Conservation (phyloP, 1,140 invertebrate genomes). For the Heliconius melpomene region DNA sequence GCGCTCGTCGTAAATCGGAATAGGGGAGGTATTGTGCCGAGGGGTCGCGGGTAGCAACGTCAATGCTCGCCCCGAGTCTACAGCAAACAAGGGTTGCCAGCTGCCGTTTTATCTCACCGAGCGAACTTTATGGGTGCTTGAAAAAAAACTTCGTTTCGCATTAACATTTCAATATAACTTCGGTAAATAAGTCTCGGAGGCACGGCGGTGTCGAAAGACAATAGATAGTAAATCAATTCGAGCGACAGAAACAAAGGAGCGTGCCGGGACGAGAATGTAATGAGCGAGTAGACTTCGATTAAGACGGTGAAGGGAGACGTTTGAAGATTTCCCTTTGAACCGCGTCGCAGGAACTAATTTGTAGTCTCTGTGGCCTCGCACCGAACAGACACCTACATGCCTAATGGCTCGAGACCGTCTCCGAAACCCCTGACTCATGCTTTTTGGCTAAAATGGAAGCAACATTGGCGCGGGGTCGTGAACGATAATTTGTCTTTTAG, state of each 20-base stretch:
- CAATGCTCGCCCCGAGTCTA: slow-evolving; percentile 53
- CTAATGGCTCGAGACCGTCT: slow-evolving; percentile 65
- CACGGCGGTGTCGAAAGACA: slow-evolving; percentile 52
- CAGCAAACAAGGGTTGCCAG: slow-evolving; percentile 64
- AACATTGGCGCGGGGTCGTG: slow-evolving; percentile 41
- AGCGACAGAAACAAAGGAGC: slow-evolving; percentile 58
- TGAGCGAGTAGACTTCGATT: slow-evolving; percentile 61
- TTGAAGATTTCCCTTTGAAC: slow-evolving; percentile 53
- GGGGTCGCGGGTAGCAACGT: slow-evolving; percentile 57
- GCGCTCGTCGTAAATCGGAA: slow-evolving; percentile 43
- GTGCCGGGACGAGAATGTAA: slow-evolving; percentile 54
- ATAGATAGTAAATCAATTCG: slow-evolving; percentile 72
- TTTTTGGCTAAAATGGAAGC: slow-evolving; percentile 41
- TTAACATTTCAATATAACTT: slow-evolving; percentile 68
- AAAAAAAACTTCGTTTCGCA: slow-evolving; percentile 60
- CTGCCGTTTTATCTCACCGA: slow-evolving; percentile 66
- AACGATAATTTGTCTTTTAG: slow-evolving; percentile 48
- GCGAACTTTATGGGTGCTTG: slow-evolving; percentile 48
- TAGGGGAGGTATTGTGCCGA: slow-evolving; percentile 56
- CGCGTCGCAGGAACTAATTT: slow-evolving; percentile 62
- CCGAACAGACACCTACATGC: slow-evolving; percentile 56
- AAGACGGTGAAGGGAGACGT: slow-evolving; percentile 58
- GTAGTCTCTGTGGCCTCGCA: slow-evolving; percentile 51
- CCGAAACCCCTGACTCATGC: slow-evolving; percentile 47
- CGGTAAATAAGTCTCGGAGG: slow-evolving; percentile 51